Evolutionary conservation across 2,113 vertebrate genomes (phyloP), one percentile per base, ranked within the genome.

Genomic region (Thalassoma bifasciatum): DNA sequence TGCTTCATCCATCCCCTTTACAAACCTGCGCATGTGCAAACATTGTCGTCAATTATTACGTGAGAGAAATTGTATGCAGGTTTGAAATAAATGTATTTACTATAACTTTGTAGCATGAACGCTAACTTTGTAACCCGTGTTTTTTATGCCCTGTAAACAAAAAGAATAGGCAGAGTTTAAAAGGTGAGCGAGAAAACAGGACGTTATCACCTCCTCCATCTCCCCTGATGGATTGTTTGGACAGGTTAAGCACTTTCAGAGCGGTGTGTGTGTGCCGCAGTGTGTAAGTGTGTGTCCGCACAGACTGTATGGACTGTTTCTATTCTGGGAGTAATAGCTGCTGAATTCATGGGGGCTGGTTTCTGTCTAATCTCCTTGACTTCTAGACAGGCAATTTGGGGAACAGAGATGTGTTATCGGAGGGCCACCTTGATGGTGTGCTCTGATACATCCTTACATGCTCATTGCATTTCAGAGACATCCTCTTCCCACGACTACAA

Each of bases 381-480:
- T 88, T 70, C 74, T 66, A 72, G 86, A 83, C 77, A 83, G 86
- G 80, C 77, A 85, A 88, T 88, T 82, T 85, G 71, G 80, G 67
- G 76, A 70, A 75, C 53, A 79, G 74, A 68, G 79, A 83, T 79
- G 67, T 75, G 83, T 83, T 81, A 88, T 86, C 80, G 47, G 49
- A 46, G 50, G 67, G 66, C 77, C 66, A 66, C 73, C 44, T 75
- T 49, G 73, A 83, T 85, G 77, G 69, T 1, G n/a, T n/a, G 38
- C 79, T 68, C 61, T 65, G 82, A 83, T 78, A 75, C 69, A 68
- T 72, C 34, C 36, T 44, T 59, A 84, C 50, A 49, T 44, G 56
- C 62, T 75, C 73, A 21, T 16, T 61, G 61, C 47, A 47, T 79
- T 68, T 66, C 74, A 72, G 21, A 57, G 37, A 46, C 49, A 24